Conservation (phyloP, 2,888 invertebrate genomes). For the Chalcis sispes region DNA sequence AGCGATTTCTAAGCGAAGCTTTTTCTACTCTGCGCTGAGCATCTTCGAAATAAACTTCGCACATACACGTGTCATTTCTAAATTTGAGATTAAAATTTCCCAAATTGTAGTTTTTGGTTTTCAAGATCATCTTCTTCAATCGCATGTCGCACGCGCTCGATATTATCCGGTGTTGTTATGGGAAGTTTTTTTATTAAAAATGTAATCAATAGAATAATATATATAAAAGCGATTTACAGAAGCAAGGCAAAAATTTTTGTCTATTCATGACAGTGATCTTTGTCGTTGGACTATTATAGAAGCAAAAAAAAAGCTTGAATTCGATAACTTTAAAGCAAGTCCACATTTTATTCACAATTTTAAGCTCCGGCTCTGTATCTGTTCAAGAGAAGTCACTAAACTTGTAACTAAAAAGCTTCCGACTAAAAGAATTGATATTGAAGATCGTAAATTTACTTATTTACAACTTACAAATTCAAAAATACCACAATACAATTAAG, state of each 20-base stretch:
- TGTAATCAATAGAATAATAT: slow-evolving; percentile 20
- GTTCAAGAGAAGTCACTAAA: slow-evolving; percentile 41
- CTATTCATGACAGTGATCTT: slow-evolving; percentile 40
- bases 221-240: slow-evolving; percentile 19
- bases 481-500: slow-evolving; percentile 21
- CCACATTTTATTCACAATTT: slow-evolving; percentile 18
- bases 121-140: too few relatives aligned
- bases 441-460: too few relatives aligned
- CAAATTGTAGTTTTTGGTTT: too few relatives aligned
- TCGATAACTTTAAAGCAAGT: slow-evolving; percentile 22
- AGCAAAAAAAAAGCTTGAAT: slow-evolving; percentile 21
- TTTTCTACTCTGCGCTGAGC: too few relatives aligned
- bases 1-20: too few relatives aligned
- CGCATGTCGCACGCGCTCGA: too few relatives aligned
- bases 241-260: slow-evolving; percentile 24
- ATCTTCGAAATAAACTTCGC: too few relatives aligned
- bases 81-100: too few relatives aligned
- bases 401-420: slow-evolving; percentile 32
- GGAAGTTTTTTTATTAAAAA: slow-evolving; percentile 35
- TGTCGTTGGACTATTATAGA: slow-evolving; percentile 35
- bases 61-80: too few relatives aligned
- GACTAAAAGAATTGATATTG: slow-evolving; percentile 23
- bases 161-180: too few relatives aligned
- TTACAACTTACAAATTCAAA: slow-evolving; percentile 26
- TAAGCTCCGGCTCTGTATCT: slow-evolving; percentile 24